Evolutionary conservation across 53 echinoderm and acorn worm species (phyloP), one percentile per base, ranked within the genome.

Genomic region (Glandiceps talaboti): DNA sequence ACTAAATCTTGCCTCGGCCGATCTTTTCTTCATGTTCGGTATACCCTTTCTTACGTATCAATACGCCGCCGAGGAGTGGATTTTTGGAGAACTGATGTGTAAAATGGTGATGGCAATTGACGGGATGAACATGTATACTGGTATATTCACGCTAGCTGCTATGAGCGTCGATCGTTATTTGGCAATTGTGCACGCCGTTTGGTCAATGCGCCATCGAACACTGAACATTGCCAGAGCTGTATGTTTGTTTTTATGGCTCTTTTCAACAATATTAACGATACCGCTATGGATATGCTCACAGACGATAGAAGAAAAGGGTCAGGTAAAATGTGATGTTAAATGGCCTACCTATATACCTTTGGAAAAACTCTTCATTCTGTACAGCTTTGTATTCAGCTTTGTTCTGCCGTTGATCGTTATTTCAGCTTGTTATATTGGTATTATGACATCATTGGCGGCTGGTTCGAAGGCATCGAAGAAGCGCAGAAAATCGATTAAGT

Each of bases 131-230:
- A 45, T 45, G 64, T 45, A 45, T 20, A 45, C 64, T 6, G 64
- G 64, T 45, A 45, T 45, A 45, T 45, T 45, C 20, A 45, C 64
- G 6, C 20, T 93, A 73, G 90, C 93, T n/a, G 93, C 93, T 0
- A 93, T 93, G 93, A 87, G 90, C 6, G 80, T 93, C 25, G 93
- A 93, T 82, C 88, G 93, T 31, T 93, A 93, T 76, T 85, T 87
- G 74, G 80, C 90, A 29, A 90, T 93, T 30, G 93, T 93, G 28
- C 90, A 93, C 76, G 93, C 93, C 1, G 93, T 93, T 10, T 85
- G 84, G 29, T 93, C 93, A 1, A 85, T 90, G 77, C 87, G 87
- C 29, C 90, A 83, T 27, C 82, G 93, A 26, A 93, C 93, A 33
- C 90, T 90, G 0, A 76, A 80, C 28, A 93, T 85, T 82, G 93